A percentile compares a stretch with the other conserved stretches of the same genome.
Conservation (phyloP, 1,140 invertebrate genomes). For the Saxidomus purpurata region DNA sequence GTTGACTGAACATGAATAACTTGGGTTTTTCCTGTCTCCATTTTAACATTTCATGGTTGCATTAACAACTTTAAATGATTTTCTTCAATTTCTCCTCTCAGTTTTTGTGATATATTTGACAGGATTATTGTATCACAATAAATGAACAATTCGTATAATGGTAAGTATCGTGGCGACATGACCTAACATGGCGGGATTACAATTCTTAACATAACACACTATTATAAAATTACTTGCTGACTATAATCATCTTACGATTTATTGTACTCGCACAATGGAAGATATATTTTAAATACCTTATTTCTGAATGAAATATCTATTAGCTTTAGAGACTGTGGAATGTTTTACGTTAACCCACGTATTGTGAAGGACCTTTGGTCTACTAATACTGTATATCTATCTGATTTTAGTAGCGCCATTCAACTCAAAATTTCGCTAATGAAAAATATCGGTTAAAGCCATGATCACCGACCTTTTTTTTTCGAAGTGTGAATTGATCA, state of each 20-base stretch:
- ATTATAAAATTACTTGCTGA: neutral
- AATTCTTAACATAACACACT: neutral
- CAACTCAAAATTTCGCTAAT: neutral
- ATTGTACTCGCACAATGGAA: neutral
- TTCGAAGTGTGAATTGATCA: no score
- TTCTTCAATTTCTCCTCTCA: no score
- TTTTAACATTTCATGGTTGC: no score
- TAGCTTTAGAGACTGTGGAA: neutral
- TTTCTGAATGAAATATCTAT: constrained; percentile 35
- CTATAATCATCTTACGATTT: neutral
- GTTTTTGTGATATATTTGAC: no score
- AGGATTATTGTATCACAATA: no score
- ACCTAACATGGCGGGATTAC: neutral
- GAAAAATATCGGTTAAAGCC: neutral
- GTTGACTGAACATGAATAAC: no score
- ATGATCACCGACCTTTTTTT: no score
- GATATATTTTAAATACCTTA: constrained; percentile 1
- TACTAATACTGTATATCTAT: neutral
- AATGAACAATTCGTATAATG: no score
- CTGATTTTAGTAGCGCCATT: neutral
- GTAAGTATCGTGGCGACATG: no score
- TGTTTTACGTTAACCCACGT: neutral
- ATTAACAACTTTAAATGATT: no score
- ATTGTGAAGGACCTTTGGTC: neutral
- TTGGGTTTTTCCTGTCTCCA: no score